phyloP scores from a whole-genome alignment of 2,888 invertebrate genomes.

The Helicoverpa assulta region DNA sequence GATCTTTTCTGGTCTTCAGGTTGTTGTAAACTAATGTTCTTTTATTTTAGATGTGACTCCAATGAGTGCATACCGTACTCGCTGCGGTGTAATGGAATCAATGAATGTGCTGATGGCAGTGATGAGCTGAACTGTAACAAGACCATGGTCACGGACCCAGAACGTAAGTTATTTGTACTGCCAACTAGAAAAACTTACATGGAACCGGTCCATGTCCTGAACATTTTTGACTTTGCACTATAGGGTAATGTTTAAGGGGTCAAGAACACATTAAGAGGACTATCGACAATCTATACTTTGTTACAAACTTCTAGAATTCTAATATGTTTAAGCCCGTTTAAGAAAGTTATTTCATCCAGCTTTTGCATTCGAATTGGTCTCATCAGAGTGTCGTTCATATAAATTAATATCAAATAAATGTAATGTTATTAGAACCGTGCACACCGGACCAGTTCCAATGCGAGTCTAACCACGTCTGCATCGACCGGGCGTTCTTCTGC shows the following conservation, averaged over 20 bases:
- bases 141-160: constrained; percentile 68
- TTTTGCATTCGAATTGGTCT: too few relatives aligned
- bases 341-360: too few relatives aligned
- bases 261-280: too few relatives aligned
- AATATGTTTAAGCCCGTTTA: too few relatives aligned
- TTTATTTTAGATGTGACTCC: constrained; percentile 81
- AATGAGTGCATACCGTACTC: constrained; percentile 85
- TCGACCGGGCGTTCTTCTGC: constrained; percentile 91
- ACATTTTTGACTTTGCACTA: too few relatives aligned
- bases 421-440: constrained; percentile 47
- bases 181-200: too few relatives aligned
- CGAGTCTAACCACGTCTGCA: constrained; percentile 90
- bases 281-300: too few relatives aligned
- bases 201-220: too few relatives aligned
- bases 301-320: too few relatives aligned
- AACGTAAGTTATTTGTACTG: constrained; percentile 65
- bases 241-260: too few relatives aligned
- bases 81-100: constrained; percentile 89
- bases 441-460: constrained; percentile 69
- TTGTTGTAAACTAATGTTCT: constrained; percentile 50
- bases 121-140: constrained; percentile 90
- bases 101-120: constrained; percentile 90
- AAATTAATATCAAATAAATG: neutral
- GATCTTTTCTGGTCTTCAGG: constrained; percentile 8
- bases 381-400: too few relatives aligned